Evolutionary conservation across 1,140 invertebrate species (phyloP).

Genomic region (Himalopsyche phryganea): DNA sequence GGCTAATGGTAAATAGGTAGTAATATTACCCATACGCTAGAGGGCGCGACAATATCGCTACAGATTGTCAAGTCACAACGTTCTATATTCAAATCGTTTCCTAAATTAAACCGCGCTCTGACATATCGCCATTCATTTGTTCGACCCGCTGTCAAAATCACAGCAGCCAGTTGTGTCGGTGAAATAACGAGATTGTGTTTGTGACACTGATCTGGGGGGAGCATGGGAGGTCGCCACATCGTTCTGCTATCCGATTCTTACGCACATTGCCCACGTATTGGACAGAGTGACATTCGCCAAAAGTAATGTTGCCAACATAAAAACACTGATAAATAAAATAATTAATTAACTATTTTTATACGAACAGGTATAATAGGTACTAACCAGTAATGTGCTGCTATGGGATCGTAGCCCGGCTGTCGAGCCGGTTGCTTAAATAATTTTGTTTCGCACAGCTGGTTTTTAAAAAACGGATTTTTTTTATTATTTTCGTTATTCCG

Average conservation of each 20-base stretch:
- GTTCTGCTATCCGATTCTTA: neutral
- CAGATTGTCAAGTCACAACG: conserved; percentile 2
- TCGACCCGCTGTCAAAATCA: conserved; percentile 10
- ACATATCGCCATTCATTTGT: conserved; percentile 18
- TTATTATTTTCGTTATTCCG: too few species aligned
- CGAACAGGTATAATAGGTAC: too few species aligned
- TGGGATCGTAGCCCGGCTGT: too few species aligned
- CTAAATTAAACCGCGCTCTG: conserved; percentile 6
- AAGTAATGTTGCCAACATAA: too few species aligned
- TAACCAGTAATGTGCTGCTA: too few species aligned
- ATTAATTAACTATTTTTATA: too few species aligned
- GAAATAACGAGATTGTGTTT: conserved; percentile 11
- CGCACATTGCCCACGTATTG: neutral
- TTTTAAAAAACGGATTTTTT: too few species aligned
- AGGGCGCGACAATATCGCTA: neutral
- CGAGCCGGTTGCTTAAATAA: too few species aligned
- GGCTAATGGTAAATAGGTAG: neutral
- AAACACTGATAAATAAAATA: too few species aligned
- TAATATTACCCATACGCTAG: neutral
- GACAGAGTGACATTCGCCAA: too few species aligned
- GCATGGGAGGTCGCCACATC: neutral
- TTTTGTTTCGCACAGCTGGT: too few species aligned
- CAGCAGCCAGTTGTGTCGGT: neutral
- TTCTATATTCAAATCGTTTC: conserved; percentile 17
- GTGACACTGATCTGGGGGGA: neutral